phyloP scores from a whole-genome alignment of 1,140 invertebrate genomes.

The Calephelis nemesis region DNA sequence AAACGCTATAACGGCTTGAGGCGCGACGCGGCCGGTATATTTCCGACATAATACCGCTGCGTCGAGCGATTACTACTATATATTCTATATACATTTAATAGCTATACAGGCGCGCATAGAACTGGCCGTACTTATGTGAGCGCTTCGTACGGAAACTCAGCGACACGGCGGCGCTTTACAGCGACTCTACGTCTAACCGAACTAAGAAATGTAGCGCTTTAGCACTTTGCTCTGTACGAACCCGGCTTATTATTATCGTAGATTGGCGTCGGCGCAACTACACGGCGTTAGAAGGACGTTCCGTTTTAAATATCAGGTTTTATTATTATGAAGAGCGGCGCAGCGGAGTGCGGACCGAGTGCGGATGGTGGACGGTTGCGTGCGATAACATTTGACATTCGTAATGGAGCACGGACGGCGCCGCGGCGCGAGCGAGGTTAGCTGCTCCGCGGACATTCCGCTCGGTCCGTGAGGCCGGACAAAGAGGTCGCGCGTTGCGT shows the following conservation, averaged over 20 bases:
- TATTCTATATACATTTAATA: slow-evolving; percentile 80
- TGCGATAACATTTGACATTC: slow-evolving; percentile 78
- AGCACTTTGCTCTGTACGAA: slow-evolving; percentile 51
- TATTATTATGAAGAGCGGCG: slow-evolving; percentile 79
- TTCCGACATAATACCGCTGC: slow-evolving; percentile 80
- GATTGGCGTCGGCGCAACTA: slow-evolving; percentile 79
- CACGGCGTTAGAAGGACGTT: slow-evolving; percentile 79
- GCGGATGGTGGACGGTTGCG: slow-evolving; percentile 66
- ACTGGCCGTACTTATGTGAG: slow-evolving; percentile 79
- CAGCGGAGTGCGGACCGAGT: slow-evolving; percentile 71
- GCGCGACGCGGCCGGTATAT: slow-evolving; percentile 74
- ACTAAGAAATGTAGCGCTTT: slow-evolving; percentile 48
- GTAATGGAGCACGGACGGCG: slow-evolving; percentile 66
- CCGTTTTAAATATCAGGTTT: slow-evolving; percentile 80
- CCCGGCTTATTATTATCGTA: slow-evolving; percentile 79
- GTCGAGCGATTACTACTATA: slow-evolving; percentile 80
- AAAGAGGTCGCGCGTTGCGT: slow-evolving; percentile 75
- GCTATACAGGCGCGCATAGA: slow-evolving; percentile 79
- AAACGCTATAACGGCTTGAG: slow-evolving; percentile 71
- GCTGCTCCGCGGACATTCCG: slow-evolving; percentile 63
- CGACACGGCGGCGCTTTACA: slow-evolving; percentile 60
- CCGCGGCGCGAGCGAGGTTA: slow-evolving; percentile 51
- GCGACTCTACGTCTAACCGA: slow-evolving; percentile 39
- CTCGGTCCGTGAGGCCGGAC: slow-evolving; percentile 61
- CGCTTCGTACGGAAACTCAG: slow-evolving; percentile 52